Base-by-base conservation (phyloP, 2,888 invertebrate species). In the Escarpia spicata region DNA sequence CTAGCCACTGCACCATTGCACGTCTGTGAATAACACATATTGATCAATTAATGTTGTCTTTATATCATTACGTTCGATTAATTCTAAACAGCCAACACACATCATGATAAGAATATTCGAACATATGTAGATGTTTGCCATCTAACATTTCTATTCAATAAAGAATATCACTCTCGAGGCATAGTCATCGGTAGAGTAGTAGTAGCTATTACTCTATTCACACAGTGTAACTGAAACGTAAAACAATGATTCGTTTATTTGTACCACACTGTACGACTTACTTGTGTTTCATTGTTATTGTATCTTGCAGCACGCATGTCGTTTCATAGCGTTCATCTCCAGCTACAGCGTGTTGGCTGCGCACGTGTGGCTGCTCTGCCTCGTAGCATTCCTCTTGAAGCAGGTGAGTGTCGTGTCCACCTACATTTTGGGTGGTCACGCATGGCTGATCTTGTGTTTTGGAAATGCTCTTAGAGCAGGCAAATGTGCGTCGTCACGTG, bases 271-370 rank as follows among this genome's bases (percentile, higher is more conserved):
- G 75, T 75, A 75, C 52, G 75, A 19, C 26, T 75, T 75, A 26
- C 26, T 31, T 44, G 8, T 44, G 3, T 31, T 91, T 26, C 44
- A 2, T 91, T 91, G 37, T 3, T 15, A 44, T 92, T 26, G 45
- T n/a, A 44, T 52, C 15, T 92, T 92, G 3, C 43, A 92, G 92
- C 19, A 91, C 58, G 45, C 91, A 10, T 92, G 92, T 52, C 91
- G 91, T 52, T 92, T 92, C 92, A 91, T 92, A 43, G 45, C 92
- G 15, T 92, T 90, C 91, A 12, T 92, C 31, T 43, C 91, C 12
- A 90, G 91, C 91, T 92, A 91, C 91, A 43, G 19, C 31, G 60
- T 91, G 45, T 44, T 91, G 91, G 90, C 90, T n/a, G 91, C 58
- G 43, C 43, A 91, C 26, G n/a, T 37, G 60, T 92, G 92, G 92